Percentiles rank a stretch among this genome's conserved stretches.
These are phyloP conservation scores for Erythrocercus mccallii DNA, from an alignment of 2,113 vertebrate genomes.

Conservation along the genomic window DNA sequence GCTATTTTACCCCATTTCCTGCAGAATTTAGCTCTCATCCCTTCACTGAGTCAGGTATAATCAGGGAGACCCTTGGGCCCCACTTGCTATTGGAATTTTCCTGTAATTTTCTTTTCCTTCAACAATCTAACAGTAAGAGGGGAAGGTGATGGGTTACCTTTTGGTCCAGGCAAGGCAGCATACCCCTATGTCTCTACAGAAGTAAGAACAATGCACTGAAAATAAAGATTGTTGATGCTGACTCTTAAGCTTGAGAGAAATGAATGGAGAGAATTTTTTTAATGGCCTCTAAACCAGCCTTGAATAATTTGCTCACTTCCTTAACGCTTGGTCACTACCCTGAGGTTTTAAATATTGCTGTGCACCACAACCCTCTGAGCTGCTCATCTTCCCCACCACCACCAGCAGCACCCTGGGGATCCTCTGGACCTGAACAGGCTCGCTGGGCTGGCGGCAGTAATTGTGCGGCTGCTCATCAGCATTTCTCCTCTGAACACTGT, in stretches of 20 bases:
- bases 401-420: neutral
- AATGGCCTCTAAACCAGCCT: neutral
- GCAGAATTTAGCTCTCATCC: neutral
- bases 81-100: neutral
- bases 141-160: neutral
- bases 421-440: fast-evolving
- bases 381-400: neutral
- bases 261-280: neutral
- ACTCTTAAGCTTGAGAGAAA: constrained; percentile 16
- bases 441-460: neutral
- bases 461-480: neutral
- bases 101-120: neutral
- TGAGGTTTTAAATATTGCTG: neutral
- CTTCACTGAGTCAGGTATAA: fast-evolving
- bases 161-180: neutral
- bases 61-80: neutral
- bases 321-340: neutral
- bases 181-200: neutral
- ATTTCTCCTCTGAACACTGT: neutral
- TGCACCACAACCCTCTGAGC: neutral
- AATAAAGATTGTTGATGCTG: neutral
- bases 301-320: neutral
- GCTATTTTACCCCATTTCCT: neutral
- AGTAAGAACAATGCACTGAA: constrained; percentile 1
- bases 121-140: neutral